These are phyloP conservation scores for Phalacrocorax aristotelis DNA, from an alignment of 2,113 vertebrate species.

Conservation along the genomic window DNA sequence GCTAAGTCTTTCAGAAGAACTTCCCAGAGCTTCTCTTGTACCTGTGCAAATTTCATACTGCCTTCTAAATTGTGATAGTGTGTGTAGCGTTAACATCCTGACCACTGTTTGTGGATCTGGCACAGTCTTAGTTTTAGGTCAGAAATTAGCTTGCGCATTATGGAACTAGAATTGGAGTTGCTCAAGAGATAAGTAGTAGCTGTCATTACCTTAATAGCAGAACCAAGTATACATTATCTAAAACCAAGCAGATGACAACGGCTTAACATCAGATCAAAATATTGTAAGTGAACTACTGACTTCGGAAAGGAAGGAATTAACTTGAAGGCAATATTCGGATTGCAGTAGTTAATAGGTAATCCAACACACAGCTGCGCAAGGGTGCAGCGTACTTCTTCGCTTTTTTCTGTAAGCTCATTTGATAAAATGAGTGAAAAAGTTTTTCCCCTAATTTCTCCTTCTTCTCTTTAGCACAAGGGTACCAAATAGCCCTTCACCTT, in stretches of 20 bases:
- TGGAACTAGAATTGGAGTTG: not conserved
- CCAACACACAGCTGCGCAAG: not conserved
- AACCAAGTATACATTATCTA: not conserved
- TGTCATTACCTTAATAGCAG: not conserved
- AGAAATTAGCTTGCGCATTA: not conserved
- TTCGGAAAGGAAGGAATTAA: not conserved
- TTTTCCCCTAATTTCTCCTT: not conserved
- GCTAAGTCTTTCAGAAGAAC: constrained; percentile 4
- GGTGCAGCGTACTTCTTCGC: not conserved
- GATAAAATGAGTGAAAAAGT: not conserved
- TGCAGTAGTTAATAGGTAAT: not conserved
- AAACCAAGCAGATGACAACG: not conserved
- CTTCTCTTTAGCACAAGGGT: not conserved
- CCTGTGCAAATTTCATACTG: not conserved
- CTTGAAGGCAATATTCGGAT: not conserved
- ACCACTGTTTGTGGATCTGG: not conserved
- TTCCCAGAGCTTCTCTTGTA: not conserved
- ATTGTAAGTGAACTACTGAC: not conserved
- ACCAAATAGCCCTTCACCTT: not conserved
- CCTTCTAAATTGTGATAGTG: not conserved
- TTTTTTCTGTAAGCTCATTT: not conserved
- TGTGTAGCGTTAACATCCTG: not conserved
- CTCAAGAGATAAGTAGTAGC: not conserved
- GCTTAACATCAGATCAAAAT: not conserved
- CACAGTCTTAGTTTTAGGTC: not conserved